Conservation (phyloP, 1,140 invertebrate species). For the Liolophura sinensis region DNA sequence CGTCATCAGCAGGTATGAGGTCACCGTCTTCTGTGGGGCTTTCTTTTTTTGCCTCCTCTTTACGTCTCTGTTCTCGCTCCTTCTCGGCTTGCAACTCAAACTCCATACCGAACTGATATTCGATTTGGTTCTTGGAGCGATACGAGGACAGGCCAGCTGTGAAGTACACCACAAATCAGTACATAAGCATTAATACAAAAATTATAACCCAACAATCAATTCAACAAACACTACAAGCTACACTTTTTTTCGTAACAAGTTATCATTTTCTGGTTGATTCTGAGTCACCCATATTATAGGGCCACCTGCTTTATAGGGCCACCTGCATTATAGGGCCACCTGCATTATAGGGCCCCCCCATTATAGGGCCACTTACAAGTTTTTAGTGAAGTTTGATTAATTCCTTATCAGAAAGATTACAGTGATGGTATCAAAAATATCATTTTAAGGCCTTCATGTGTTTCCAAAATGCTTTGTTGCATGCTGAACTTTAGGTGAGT, state of each 20-base stretch:
- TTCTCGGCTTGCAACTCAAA: neutral
- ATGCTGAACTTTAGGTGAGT: no score
- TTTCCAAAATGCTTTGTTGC: no score
- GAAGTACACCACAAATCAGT: slow-evolving; percentile 1
- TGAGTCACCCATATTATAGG: neutral
- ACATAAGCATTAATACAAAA: neutral
- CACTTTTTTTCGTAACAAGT: neutral
- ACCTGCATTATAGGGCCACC: neutral
- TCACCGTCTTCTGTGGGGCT: slow-evolving; percentile 11
- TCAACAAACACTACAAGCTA: neutral
- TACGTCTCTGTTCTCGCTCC: slow-evolving; percentile 17
- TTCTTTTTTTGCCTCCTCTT: neutral
- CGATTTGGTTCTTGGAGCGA: slow-evolving; percentile 29
- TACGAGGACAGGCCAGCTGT: slow-evolving; percentile 33
- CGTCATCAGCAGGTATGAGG: slow-evolving; percentile 27
- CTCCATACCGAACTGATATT: slow-evolving; percentile 28
- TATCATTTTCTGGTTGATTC: neutral
- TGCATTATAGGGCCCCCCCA: no score
- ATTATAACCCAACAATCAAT: neutral
- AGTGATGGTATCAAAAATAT: no score
- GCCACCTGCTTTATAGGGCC: neutral
- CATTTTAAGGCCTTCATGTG: no score
- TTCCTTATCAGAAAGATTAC: no score
- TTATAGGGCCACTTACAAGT: no score
- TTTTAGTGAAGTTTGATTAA: no score